Evolutionary conservation across 2,888 invertebrate species (phyloP).

Genomic region (Epiblema foenella): DNA sequence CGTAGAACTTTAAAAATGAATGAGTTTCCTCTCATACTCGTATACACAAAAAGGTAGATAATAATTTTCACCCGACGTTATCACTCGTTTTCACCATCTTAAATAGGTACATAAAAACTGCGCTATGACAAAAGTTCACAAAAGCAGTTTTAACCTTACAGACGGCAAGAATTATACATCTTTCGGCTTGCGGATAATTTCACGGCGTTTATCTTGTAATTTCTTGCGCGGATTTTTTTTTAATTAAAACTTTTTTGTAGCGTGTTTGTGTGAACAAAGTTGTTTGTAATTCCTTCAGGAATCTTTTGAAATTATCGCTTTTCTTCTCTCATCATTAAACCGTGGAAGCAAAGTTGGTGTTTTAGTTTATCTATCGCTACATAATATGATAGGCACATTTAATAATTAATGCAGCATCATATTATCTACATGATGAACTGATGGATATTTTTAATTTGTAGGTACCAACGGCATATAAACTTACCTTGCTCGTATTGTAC

Average conservation of each 20-base stretch:
- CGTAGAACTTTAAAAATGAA: constrained; percentile 9
- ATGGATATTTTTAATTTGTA: too few relatives aligned
- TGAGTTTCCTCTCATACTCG: background rate
- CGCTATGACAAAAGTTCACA: background rate
- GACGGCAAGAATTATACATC: constrained; percentile 12
- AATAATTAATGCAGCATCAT: too few relatives aligned
- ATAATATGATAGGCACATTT: too few relatives aligned
- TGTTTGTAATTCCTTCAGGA: constrained; percentile 25
- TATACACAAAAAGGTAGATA: background rate
- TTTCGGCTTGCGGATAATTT: constrained; percentile 27
- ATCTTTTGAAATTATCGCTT: background rate
- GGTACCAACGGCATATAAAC: background rate
- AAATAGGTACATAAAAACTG: background rate
- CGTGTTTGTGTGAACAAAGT: constrained; percentile 8
- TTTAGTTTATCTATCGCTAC: too few relatives aligned
- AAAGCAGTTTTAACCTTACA: background rate
- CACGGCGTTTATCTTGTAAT: constrained; percentile 21
- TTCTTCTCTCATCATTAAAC: background rate
- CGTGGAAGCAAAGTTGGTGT: background rate
- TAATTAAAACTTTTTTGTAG: constrained; percentile 32
- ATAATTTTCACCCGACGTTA: background rate
- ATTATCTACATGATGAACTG: too few relatives aligned
- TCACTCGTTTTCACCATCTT: background rate
- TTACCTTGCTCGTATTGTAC: background rate
- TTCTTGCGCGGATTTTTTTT: constrained; percentile 24